Evolutionary conservation across 2,797 vertebrate species (phyloP), one percentile per base, ranked within the genome.

Genomic region (Squalus acanthias): DNA sequence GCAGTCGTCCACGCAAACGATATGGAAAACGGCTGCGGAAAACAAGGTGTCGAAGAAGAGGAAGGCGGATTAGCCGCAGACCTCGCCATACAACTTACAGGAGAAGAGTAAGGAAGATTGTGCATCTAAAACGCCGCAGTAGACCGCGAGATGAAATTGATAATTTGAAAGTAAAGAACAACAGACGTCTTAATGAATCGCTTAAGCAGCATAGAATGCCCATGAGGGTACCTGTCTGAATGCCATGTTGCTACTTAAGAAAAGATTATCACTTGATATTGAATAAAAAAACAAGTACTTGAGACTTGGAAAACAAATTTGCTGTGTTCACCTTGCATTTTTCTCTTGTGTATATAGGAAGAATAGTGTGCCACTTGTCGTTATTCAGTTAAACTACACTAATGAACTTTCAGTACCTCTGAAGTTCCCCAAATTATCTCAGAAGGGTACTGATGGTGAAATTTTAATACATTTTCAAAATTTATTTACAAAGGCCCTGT

Each of bases 271-370:
- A 95, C 46, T 74, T 95, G 94, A 95, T 95, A 95, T 74, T 95
- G 94, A 95, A 95, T 95, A 95, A 95, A 95, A 85, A 95, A 76
- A 93, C 94, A 95, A 95, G 94, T 95, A 76, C 94, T 95, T 95
- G 69, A 95, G 94, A 95, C 94, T 95, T 95, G 94, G 94, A 60
- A 95, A 72, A 95, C 24, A 76, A 95, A 67, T 5, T 53, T 95
- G 6, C 15, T 95, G 94, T 95, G 89, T 76, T 95, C 72, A 20
- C 26, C 67, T 70, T 76, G 26, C 15, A 57, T 74, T 95, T 74
- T 95, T 95, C 53, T 95, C 29, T 0, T 63, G 53, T 20, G 5
- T 76, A 57, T 57, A 57, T 39, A 46, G 17, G 3, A 82, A 67
- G n/a, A 33, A 85, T 85, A 85, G 39, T 85, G 29, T 76, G 8